phyloP scores from a whole-genome alignment of 2,888 invertebrate genomes.

The Netelia fuscicornis region DNA sequence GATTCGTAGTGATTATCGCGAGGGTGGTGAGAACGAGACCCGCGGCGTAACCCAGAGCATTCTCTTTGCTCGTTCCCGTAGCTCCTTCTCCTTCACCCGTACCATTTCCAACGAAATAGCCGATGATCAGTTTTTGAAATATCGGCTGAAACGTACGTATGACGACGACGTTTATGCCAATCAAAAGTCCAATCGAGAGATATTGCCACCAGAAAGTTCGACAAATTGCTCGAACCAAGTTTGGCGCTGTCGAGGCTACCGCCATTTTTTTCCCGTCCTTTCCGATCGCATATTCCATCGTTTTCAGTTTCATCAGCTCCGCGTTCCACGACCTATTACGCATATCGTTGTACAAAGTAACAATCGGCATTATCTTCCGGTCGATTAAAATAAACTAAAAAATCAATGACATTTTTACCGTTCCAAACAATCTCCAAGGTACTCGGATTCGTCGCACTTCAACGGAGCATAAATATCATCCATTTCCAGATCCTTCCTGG shows the following conservation, averaged over 20 bases:
- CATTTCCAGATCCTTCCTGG: conserved; percentile 79
- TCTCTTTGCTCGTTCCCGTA: conserved; percentile 76
- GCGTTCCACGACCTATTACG: conserved; percentile 84
- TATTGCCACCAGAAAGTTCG: conserved; percentile 82
- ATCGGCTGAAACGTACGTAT: conserved; percentile 70
- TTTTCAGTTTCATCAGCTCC: conserved; percentile 80
- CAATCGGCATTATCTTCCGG: too few relatives aligned
- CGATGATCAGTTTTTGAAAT: conserved; percentile 75
- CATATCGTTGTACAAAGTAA: too few relatives aligned
- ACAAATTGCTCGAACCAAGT: conserved; percentile 83
- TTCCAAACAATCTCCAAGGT: conserved; percentile 80
- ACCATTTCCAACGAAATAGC: conserved; percentile 72
- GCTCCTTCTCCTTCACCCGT: too few relatives aligned
- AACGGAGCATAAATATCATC: conserved; percentile 83
- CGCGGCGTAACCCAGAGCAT: conserved; percentile 76
- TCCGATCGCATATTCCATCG: conserved; percentile 67
- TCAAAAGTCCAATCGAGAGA: conserved; percentile 61
- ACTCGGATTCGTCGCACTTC: conserved; percentile 80
- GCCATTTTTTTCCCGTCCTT: conserved; percentile 68
- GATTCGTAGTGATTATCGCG: conserved; percentile 80
- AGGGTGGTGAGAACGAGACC: conserved; percentile 82
- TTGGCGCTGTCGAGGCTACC: conserved; percentile 78
- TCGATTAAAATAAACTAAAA: too few relatives aligned
- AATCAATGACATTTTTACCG: conserved; percentile 73
- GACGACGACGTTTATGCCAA: conserved; percentile 55